phyloP scores from a whole-genome alignment of 2,113 vertebrate species.

The Sceloporus undulatus region DNA sequence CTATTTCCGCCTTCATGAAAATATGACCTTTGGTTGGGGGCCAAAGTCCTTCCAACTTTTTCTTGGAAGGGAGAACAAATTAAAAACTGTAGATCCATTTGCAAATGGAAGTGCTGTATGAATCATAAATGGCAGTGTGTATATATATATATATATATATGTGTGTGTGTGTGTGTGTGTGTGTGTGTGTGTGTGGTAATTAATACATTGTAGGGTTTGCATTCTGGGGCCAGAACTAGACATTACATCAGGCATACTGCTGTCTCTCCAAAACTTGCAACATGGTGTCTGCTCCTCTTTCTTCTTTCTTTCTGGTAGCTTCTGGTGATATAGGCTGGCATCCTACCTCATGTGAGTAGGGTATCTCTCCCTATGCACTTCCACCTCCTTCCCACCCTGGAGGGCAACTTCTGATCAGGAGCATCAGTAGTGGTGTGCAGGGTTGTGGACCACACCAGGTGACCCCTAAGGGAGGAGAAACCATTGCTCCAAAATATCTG shows the following conservation, averaged over 20 bases:
- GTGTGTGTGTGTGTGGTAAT: slow-evolving; percentile 1
- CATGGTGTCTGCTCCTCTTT: not conserved
- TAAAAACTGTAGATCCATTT: slow-evolving; percentile 1
- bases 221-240: not conserved
- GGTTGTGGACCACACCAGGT: too few relatives aligned
- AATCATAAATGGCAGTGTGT: not conserved
- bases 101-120: not conserved
- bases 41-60: slow-evolving; percentile 29
- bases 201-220: slow-evolving; percentile 36
- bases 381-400: too few relatives aligned
- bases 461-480: too few relatives aligned
- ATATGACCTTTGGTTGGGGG: slow-evolving; percentile 35
- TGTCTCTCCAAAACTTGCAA: slow-evolving; percentile 2
- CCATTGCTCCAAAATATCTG: too few relatives aligned
- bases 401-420: too few relatives aligned
- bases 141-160: slow-evolving; percentile 37
- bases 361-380: too few relatives aligned
- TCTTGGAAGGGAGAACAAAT: not conserved
- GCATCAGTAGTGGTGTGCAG: too few relatives aligned
- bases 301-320: not conserved
- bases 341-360: too few relatives aligned
- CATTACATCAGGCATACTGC: not conserved
- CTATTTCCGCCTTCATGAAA: slow-evolving; percentile 23
- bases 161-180: too few relatives aligned
- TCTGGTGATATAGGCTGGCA: not conserved